Base-by-base conservation (phyloP, 2,113 vertebrate genomes). In the Bagarius yarrelli region DNA sequence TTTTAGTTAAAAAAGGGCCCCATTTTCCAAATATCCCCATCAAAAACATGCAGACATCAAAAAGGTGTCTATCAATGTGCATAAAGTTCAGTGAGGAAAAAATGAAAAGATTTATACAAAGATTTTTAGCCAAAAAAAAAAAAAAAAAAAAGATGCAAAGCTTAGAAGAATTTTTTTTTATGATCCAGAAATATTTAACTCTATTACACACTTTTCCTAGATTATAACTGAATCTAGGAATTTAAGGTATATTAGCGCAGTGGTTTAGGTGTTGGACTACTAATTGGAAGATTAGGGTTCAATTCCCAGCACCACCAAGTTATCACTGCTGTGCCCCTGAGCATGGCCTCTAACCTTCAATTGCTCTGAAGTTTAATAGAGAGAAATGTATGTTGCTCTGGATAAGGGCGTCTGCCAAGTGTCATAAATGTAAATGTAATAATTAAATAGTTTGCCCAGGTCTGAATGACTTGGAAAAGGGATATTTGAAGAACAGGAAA, bases 1-100 rank as follows among this genome's bases (percentile, higher is more conserved):
- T 93, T 95, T 98, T 97, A 98, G 96, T 97, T 94, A 75, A 90
- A 92, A 44, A 64, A 94, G 91, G 90, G 94, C 93, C 94, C 95
- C 95, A 93, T 95, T 94, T 95, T 95, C 92, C 96, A 96, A 98
- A 96, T 95, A 98, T 97, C 95, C 96, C 96, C n/a, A 47, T 69
- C 52, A 50, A 40, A 34, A 78, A n/a, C n/a, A 73, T 72, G 19
- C 40, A 79, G 47, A 50, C 25, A 50, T 44, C 6, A 19, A 52
- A 64, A 55, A 23, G 27, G 27, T 74, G 21, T 30, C 25, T 64
- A 27, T 27, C 21, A 64, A 55, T 25, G 18, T 8, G 21, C n/a
- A 21, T 27, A 52, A 3, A 8, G 19, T 53, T 12, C 2, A 52
- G 25, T 30, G 16, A 72, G 25, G 27, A 52, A 12, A 30, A 15